These are phyloP conservation scores for Cyprinella venusta DNA, from an alignment of 2,797 vertebrate species.

Conservation along the genomic window DNA sequence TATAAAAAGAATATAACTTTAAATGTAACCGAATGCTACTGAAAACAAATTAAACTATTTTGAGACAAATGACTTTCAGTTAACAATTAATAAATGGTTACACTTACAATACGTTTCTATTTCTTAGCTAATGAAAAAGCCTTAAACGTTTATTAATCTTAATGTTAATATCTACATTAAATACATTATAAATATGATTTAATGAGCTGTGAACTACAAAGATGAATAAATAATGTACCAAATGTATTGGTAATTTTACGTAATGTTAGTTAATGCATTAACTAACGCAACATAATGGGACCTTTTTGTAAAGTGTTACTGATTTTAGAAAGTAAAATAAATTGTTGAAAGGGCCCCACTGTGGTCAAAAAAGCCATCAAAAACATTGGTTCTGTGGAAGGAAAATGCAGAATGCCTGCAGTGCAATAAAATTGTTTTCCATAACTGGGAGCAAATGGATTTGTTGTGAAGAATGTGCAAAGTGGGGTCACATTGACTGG, in stretches of 20 bases:
- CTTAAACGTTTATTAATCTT: not conserved
- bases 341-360: not conserved
- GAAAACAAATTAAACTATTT: not conserved
- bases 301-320: not conserved
- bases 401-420: not conserved
- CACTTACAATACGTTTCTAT: not conserved
- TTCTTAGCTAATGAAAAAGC: not conserved
- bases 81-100: not conserved
- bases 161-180: not conserved
- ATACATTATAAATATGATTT: not conserved
- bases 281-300: not conserved
- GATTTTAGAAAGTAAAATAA: not conserved
- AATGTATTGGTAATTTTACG: not conserved
- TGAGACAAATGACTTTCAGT: not conserved
- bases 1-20: not conserved
- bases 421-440: not conserved
- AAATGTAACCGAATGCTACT: not conserved
- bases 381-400: not conserved
- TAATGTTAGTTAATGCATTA: not conserved
- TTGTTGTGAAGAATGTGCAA: conserved; percentile 16
- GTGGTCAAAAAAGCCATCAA: not conserved
- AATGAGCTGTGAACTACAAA: not conserved
- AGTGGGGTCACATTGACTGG: conserved; percentile 6
- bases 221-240: not conserved
- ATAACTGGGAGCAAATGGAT: conserved; percentile 6